phyloP scores from a whole-genome alignment of 2,797 vertebrate genomes.

The Pseudochromis fuscus region DNA sequence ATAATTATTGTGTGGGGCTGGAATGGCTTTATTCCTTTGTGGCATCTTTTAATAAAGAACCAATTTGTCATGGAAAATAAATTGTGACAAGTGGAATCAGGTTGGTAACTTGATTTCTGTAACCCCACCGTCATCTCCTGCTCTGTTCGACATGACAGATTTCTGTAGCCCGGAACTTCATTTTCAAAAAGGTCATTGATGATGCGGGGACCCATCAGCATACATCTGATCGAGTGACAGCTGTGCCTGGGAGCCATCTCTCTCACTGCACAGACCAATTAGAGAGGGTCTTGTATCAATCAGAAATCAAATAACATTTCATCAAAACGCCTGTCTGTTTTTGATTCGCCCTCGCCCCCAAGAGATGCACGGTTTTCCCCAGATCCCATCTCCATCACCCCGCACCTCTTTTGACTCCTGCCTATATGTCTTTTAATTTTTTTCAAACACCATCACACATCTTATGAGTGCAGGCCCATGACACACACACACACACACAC shows the following conservation, averaged over 20 bases:
- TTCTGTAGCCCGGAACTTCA: slow-evolving; percentile 55
- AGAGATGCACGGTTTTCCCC: slow-evolving; percentile 44
- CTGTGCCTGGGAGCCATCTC: slow-evolving; percentile 74
- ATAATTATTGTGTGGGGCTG: slow-evolving; percentile 10
- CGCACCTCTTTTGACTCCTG: slow-evolving; percentile 21
- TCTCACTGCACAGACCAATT: slow-evolving; percentile 77
- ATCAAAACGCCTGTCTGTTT: slow-evolving; percentile 74
- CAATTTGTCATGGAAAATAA: slow-evolving; percentile 43
- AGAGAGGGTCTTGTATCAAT: slow-evolving; percentile 78
- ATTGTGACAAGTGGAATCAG: slow-evolving; percentile 54
- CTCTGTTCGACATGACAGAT: slow-evolving; percentile 68
- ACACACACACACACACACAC: slow-evolving; percentile 15
- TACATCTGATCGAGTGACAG: slow-evolving; percentile 75
- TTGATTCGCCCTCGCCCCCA: slow-evolving; percentile 57
- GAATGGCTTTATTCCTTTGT: slow-evolving; percentile 24
- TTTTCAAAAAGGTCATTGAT: slow-evolving; percentile 79
- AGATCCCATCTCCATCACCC: slow-evolving; percentile 57
- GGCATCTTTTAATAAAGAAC: slow-evolving; percentile 47
- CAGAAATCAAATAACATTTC: slow-evolving; percentile 82
- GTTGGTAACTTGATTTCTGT: slow-evolving; percentile 52
- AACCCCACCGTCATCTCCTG: slow-evolving; percentile 35
- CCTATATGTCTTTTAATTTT: slow-evolving; percentile 12
- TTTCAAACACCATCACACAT: slow-evolving; percentile 15
- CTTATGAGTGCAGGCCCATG: slow-evolving; percentile 14
- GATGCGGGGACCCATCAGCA: slow-evolving; percentile 68